Conservation (phyloP, 2,888 invertebrate genomes). For the Agriopis marginaria region DNA sequence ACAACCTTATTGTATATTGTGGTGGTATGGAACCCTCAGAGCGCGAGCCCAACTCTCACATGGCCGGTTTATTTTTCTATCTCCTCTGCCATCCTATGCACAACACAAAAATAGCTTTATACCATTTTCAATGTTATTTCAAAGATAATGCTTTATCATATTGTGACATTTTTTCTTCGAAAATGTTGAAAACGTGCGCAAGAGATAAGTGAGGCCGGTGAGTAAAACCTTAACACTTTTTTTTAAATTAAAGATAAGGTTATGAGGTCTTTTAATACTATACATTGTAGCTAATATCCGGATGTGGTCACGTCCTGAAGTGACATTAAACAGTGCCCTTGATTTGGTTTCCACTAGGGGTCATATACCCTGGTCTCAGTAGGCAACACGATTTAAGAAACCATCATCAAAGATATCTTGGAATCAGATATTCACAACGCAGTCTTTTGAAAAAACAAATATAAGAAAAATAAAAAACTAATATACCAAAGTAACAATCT, state of each 20-base stretch:
- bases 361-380: slow-evolving; percentile 84
- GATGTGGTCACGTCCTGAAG: slow-evolving; percentile 89
- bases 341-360: slow-evolving; percentile 94
- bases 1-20: too few species aligned
- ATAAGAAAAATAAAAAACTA: neutral
- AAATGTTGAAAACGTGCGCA: too few species aligned
- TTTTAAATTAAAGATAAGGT: neutral
- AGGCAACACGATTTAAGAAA: slow-evolving; percentile 58
- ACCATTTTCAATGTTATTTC: neutral
- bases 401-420: slow-evolving; percentile 60
- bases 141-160: neutral
- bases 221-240: neutral
- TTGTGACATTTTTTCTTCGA: too few species aligned
- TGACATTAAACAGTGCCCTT: slow-evolving; percentile 89
- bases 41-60: too few species aligned
- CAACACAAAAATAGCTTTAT: too few species aligned
- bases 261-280: neutral
- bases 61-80: too few species aligned
- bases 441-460: neutral
- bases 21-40: too few species aligned
- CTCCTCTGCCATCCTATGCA: too few species aligned
- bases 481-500: neutral
- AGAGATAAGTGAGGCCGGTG: too few species aligned
- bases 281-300: slow-evolving; percentile 4
- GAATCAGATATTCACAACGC: slow-evolving; percentile 39